Base-by-base conservation (phyloP, 2,113 vertebrate genomes). In the Nycticorax nycticorax region DNA sequence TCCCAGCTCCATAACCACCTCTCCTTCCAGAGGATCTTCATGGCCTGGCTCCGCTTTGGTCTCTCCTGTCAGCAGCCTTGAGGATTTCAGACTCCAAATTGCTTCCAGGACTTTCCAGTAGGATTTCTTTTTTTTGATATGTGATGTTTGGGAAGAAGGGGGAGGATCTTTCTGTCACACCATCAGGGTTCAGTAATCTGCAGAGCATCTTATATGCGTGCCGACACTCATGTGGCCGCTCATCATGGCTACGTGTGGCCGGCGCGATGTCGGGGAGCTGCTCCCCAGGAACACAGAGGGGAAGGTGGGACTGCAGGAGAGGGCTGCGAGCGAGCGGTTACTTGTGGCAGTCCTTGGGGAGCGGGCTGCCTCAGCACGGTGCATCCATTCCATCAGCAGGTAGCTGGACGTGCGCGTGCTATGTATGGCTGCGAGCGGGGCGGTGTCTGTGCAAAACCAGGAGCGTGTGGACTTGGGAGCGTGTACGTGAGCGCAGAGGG, bases 41-140 rank as follows among this genome's bases (percentile, higher is more conserved):
- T 21, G 76, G 50, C 91, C 84, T 77, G 84, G 47, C 75, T 95
- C 76, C 86, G 37, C 87, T 84, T 80, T 5, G 12, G 30, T 64
- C 48, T 93, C 77, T 92, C 56, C 66, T 82, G 16, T 69, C 63
- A n/a, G 89, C 93, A 69, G 82, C 89, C n/a, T 23, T 22, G 52
- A 72, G 78, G 89, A 73, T 69, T 78, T 89, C 73, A 33, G 45
- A 20, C 86, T 94, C 91, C 84, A 77, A 60, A 59, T 66, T 23
- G 86, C 73, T 91, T 88, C 87, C 90, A 53, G 71, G 89, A 95
- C 55, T 93, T 55, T 63, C 56, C 87, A 88, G 87, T 83, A 87
- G 88, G 91, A 90, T 52, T 80, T 79, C 50, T 62, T 32, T 18
- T 14, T 35, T 55, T 93, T 41, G 5, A 28, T 24, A 17, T 0